Evolutionary conservation across 2,888 invertebrate species (phyloP), one percentile per base, ranked within the genome.

Genomic region (Itoplectis maculator): DNA sequence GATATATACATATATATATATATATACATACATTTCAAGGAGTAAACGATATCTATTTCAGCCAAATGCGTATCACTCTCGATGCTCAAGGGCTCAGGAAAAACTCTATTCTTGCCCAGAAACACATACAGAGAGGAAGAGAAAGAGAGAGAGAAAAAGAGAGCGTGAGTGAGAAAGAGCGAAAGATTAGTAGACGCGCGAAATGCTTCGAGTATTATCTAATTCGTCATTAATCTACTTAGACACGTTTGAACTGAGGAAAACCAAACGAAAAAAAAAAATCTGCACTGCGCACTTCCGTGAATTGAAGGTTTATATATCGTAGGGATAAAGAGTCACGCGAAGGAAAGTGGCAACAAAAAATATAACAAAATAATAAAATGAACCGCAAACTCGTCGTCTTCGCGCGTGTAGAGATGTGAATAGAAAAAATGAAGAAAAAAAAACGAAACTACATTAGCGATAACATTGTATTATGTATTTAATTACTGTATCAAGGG

Each of bases 221-320:
- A 73, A 66, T 73, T 73, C 74, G 45, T 68, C 42, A 51, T 74
- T 74, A 61, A 79, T 63, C 61, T 63, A 45, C n/a, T 35, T 72
- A 56, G 65, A 72, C 45, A 72, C 65, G 68, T 69, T 79, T 73
- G 69, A 76, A 47, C 54, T 78, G 68, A 47, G 74, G 65, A 72
- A 76, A 79, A 51, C 54, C 73, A 76, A 76, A 77, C 45, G 66
- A 74, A 81, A 75, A 82, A 79, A 74, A 88, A 73, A 87, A 90
- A 91, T 91, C 92, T 92, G 92, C 92, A 92, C 89, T 89, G 88
- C 92, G 92, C 92, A 92, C 92, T 92, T 90, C 88, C 89, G 92
- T 89, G 92, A 92, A 92, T 92, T 92, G 92, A 92, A 89, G 88
- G 79, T 89, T 86, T 84, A 74, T 73, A 42, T 73, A 81, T 76